These are phyloP conservation scores for Aphelocoma californica DNA, from an alignment of 2,797 vertebrate species.

Conservation along the genomic window DNA sequence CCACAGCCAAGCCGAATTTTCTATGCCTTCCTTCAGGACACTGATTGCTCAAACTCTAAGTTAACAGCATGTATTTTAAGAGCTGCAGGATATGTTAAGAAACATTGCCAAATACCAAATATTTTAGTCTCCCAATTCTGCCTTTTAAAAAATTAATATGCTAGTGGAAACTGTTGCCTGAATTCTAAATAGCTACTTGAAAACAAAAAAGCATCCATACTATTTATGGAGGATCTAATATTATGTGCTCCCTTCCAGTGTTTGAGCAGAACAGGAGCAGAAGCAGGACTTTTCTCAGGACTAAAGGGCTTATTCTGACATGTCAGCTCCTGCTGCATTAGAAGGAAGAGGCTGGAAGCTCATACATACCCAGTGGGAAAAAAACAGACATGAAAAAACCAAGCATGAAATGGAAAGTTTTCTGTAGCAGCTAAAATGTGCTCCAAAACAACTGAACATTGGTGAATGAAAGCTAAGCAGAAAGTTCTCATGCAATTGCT, in stretches of 20 bases:
- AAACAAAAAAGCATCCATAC: not conserved
- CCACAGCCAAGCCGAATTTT: not conserved
- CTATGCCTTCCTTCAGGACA: not conserved
- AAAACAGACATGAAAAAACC: not conserved
- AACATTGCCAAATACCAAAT: not conserved
- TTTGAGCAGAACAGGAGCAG: not conserved
- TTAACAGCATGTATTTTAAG: not conserved
- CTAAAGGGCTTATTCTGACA: not conserved
- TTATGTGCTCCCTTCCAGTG: not conserved
- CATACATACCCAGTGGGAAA: not conserved
- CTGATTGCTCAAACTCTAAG: not conserved
- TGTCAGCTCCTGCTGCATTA: not conserved
- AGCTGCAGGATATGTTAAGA: not conserved
- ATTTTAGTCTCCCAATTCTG: not conserved
- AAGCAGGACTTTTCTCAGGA: not conserved
- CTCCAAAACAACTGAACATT: not conserved
- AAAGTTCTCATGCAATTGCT: not conserved
- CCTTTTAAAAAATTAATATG: not conserved
- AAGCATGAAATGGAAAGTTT: not conserved
- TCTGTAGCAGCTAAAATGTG: not conserved
- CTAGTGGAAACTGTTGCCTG: not conserved
- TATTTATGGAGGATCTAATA: not conserved
- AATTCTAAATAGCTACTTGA: conserved; percentile 8
- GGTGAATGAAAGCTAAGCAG: not conserved
- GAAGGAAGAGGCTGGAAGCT: not conserved